These are phyloP conservation scores for Gymnoscelis rufifasciata DNA, from an alignment of 2,888 invertebrate genomes.

Conservation along the genomic window DNA sequence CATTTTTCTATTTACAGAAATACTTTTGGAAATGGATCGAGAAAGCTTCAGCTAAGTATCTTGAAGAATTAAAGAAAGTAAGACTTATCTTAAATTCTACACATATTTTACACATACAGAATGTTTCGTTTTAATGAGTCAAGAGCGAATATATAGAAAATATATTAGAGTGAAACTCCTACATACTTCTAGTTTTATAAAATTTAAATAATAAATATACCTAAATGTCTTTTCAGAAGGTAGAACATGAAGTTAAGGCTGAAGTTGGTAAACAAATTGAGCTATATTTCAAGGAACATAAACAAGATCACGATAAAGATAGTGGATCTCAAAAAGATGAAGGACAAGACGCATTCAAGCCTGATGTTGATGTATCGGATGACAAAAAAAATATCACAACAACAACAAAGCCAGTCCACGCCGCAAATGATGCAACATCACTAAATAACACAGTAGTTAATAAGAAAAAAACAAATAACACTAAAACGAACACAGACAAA, in stretches of 20 bases:
- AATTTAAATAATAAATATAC: constrained; percentile 28
- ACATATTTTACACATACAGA: too few species aligned
- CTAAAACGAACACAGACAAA: constrained; percentile 12
- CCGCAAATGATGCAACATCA: too few species aligned
- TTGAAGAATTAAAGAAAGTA: constrained; percentile 20
- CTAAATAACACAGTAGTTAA: not conserved
- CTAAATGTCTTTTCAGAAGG: constrained; percentile 29
- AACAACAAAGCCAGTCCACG: too few species aligned
- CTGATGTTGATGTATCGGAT: constrained; percentile 1
- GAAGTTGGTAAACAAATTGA: constrained; percentile 36
- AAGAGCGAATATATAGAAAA: too few species aligned
- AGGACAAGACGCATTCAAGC: not conserved
- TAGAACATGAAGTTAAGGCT: constrained; percentile 34
- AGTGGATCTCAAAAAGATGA: not conserved
- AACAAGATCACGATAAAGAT: not conserved
- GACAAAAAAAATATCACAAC: constrained; percentile 3
- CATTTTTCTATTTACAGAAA: constrained; percentile 33
- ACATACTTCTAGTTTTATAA: constrained; percentile 30
- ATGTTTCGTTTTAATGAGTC: too few species aligned
- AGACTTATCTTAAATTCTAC: too few species aligned
- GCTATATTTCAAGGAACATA: constrained; percentile 12
- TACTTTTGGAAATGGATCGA: constrained; percentile 44
- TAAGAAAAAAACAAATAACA: constrained; percentile 10
- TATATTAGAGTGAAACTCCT: too few species aligned
- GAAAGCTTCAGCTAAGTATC: constrained; percentile 37